Base-by-base conservation (phyloP, 2,797 vertebrate genomes). In the Pangasius sanitwongsei region DNA sequence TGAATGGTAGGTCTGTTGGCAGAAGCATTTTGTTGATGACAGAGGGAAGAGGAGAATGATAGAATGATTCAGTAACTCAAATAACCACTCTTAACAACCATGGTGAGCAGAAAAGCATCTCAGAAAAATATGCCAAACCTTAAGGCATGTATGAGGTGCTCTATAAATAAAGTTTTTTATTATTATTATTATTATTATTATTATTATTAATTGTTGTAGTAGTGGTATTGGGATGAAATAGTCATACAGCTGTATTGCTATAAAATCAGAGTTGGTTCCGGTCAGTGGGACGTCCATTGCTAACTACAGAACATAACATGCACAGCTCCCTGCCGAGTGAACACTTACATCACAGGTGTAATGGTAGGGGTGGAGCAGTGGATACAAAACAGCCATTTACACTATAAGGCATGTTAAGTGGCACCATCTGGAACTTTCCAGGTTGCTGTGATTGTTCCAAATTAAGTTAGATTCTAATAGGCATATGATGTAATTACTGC, bases 301-400 rank as follows among this genome's bases (percentile, higher is more conserved):
- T 48, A 48, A 67, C 41, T 67, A 67, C 61, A n/a, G 31, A 63
- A 15, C 59, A 50, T 84, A 67, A n/a, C 37, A 78, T 50, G 44
- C 74, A 75, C 37, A 82, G 55, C 44, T 89, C 31, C 65, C 37
- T 70, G 83, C 72, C 12, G 25, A 70, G 84, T 53, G 25, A 89
- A 72, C 67, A 48, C 78, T 67, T 81, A 20, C 44, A 77, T 83
- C 84, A 72, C 65, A 89, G 85, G 34, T 80, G 44, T 87, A 50
- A 85, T 53, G 85, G 77, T 41, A 53, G 86, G 28, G 41, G 28
- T 70, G 70, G n/a, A 78, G 82, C n/a, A 69, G 41, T 63, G 83
- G 55, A 86, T 78, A 78, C 70, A 78, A 87, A 87, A 69, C 53
- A 82, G 86, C 37, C 69, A 37, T 59, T 87, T 86, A 83, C 13